These are phyloP conservation scores for Sternotherus odoratus DNA, from an alignment of 2,797 vertebrate genomes.

Conservation along the genomic window DNA sequence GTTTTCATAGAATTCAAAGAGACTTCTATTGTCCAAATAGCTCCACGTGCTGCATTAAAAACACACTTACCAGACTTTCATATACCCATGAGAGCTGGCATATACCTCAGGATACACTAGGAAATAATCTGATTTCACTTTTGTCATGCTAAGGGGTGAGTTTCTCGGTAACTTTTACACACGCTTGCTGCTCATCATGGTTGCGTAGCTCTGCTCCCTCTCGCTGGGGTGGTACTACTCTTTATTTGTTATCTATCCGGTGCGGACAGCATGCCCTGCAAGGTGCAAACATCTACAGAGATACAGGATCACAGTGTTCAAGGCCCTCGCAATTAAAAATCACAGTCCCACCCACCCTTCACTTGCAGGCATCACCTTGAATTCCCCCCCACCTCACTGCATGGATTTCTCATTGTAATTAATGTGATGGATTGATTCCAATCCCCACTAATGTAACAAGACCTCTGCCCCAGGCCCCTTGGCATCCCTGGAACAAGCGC, in stretches of 20 bases:
- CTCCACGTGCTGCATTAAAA: not conserved
- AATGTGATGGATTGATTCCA: conserved; percentile 18
- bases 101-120: not conserved
- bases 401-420: conserved; percentile 50
- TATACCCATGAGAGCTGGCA: not conserved
- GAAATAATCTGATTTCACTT: not conserved
- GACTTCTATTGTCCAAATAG: not conserved
- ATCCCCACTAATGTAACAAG: conserved; percentile 17
- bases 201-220: not conserved
- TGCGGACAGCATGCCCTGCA: not conserved
- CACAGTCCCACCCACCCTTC: not conserved
- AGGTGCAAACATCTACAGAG: not conserved
- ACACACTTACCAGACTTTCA: not conserved
- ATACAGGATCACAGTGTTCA: not conserved
- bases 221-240: not conserved
- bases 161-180: not conserved
- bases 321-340: not conserved
- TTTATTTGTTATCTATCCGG: not conserved
- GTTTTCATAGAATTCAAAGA: fast-evolving
- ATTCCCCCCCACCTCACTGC: not conserved
- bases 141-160: not conserved
- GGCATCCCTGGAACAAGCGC: fast-evolving
- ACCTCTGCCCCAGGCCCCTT: not conserved
- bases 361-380: not conserved
- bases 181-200: not conserved